Conservation (phyloP, 2,113 vertebrate genomes). For the Sinocyclocheilus anophthalmus region DNA sequence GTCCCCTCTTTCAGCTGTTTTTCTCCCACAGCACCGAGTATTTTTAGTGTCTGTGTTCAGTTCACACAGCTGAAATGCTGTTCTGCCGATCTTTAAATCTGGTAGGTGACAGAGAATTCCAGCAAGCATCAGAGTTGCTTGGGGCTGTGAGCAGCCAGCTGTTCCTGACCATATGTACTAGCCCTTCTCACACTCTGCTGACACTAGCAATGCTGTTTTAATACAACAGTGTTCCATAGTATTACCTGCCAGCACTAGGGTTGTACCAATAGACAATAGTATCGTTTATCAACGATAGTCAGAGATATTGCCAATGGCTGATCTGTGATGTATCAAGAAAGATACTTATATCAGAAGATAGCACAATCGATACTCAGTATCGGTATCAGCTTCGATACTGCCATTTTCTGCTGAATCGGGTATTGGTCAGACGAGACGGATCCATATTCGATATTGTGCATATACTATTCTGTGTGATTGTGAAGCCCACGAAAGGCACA, state of each 20-base stretch:
- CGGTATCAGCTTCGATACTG: too few relatives aligned
- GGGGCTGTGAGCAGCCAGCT: constrained; percentile 25
- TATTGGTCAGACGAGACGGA: too few relatives aligned
- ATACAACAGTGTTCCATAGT: constrained; percentile 1
- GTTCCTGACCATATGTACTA: constrained; percentile 15
- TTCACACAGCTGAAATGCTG: constrained; percentile 28
- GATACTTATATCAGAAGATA: too few relatives aligned
- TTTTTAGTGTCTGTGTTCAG: constrained; percentile 35
- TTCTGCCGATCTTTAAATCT: constrained; percentile 24
- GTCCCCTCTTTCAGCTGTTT: constrained; percentile 27
- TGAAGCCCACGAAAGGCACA: too few relatives aligned
- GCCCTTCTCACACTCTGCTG: constrained; percentile 20
- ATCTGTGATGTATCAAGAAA: too few relatives aligned
- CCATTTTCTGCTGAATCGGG: too few relatives aligned
- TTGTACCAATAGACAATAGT: too few relatives aligned
- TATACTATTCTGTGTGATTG: too few relatives aligned
- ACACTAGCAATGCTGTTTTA: constrained; percentile 5
- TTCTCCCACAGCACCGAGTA: constrained; percentile 20
- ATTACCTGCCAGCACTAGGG: constrained; percentile 16
- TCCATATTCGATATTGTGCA: too few relatives aligned
- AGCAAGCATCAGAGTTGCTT: constrained; percentile 15
- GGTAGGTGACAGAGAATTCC: constrained; percentile 33
- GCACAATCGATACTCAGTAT: too few relatives aligned
- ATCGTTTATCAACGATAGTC: too few relatives aligned
- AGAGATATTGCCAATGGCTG: too few relatives aligned